phyloP scores from a whole-genome alignment of 2,113 vertebrate genomes.

The Pelusios castaneus region DNA sequence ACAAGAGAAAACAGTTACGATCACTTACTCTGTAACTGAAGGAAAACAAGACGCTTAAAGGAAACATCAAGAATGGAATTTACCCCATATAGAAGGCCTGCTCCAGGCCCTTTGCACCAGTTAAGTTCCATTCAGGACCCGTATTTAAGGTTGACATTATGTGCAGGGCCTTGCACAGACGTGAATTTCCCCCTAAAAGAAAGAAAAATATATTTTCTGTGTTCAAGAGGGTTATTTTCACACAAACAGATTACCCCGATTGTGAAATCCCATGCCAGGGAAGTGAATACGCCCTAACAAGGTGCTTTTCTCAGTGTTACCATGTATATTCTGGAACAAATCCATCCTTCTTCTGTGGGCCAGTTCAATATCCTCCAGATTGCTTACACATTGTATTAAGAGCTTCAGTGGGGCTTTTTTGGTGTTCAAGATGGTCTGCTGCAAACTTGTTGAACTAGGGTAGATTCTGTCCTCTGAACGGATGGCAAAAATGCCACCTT shows the following conservation, averaged over 20 bases:
- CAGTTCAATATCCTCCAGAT: neutral
- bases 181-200: neutral
- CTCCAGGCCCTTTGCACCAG: neutral
- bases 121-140: neutral
- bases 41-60: neutral
- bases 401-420: neutral
- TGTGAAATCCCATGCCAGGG: neutral
- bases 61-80: neutral
- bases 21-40: neutral
- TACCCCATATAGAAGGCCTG: neutral
- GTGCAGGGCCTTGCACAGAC: neutral
- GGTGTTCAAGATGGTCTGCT: neutral
- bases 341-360: fast-evolving
- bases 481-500: neutral
- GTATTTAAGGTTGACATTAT: neutral
- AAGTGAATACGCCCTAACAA: neutral
- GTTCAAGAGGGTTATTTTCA: neutral
- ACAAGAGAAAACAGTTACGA: neutral
- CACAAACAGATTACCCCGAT: neutral
- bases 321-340: neutral
- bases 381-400: too few relatives aligned
- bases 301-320: neutral
- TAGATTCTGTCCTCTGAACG: neutral
- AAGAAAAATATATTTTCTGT: neutral
- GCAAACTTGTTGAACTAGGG: neutral